Evolutionary conservation across 2,797 vertebrate species (phyloP).

Genomic region (Amblyopsis hoosieri): DNA sequence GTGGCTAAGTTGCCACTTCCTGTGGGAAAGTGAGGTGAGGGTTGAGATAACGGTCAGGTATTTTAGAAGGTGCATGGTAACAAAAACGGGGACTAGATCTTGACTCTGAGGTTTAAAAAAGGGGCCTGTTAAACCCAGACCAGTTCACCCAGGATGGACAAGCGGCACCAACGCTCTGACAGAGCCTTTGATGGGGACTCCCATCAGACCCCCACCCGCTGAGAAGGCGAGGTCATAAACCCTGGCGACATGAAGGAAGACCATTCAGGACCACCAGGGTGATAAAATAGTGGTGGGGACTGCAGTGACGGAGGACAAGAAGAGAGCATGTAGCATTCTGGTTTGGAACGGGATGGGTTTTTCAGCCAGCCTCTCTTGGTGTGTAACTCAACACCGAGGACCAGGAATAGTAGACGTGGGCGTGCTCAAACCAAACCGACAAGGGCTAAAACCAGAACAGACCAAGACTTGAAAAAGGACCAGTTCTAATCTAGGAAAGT

Average conservation of each 20-base stretch:
- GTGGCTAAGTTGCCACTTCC: conserved; percentile 63
- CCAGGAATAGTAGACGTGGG: conserved; percentile 65
- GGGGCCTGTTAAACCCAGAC: conserved; percentile 42
- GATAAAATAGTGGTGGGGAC: conserved; percentile 63
- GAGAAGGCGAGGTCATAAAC: conserved; percentile 70
- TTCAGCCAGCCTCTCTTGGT: conserved; percentile 72
- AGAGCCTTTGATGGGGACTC: conserved; percentile 73
- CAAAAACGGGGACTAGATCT: conserved; percentile 13
- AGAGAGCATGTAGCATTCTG: conserved; percentile 53
- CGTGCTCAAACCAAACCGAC: conserved; percentile 17
- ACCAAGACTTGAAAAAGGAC: conserved; percentile 8
- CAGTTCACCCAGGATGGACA: conserved; percentile 45
- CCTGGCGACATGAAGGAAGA: conserved; percentile 68
- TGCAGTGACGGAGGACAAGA: conserved; percentile 40
- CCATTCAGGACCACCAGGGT: conserved; percentile 67
- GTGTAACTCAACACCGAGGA: conserved; percentile 70
- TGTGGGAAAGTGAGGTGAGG: conserved; percentile 53
- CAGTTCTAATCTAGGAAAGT: conserved; percentile 24
- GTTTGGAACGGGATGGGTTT: conserved; percentile 72
- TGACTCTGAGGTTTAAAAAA: conserved; percentile 27
- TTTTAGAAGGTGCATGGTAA: background rate
- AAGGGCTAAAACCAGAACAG: conserved; percentile 17
- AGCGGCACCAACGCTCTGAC: conserved; percentile 64
- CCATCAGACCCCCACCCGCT: conserved; percentile 71
- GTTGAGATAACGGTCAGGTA: conserved; percentile 51